Conservation (phyloP, 53 echinoderm and acorn worm genomes). For the Holothuria scabra region DNA sequence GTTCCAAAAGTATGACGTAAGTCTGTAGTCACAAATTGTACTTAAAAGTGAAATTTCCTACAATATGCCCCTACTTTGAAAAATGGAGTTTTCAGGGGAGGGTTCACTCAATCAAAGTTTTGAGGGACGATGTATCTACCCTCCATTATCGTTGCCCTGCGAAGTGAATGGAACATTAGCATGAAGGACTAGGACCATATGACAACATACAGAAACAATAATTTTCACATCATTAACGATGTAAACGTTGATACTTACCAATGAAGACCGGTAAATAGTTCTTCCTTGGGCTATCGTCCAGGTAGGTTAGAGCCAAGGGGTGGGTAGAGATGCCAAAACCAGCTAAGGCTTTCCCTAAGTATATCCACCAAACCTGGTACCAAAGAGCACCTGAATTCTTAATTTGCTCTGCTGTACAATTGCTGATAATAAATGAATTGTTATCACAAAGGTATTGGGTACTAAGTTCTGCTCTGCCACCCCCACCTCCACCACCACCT, state of each 20-base stretch:
- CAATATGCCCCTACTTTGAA: too few relatives aligned
- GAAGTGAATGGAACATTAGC: too few relatives aligned
- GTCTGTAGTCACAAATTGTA: too few relatives aligned
- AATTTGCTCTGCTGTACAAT: conserved; percentile 50
- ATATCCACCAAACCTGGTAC: conserved; percentile 59
- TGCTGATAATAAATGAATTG: not conserved
- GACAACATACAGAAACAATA: too few relatives aligned
- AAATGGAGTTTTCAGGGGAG: too few relatives aligned
- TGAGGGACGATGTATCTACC: too few relatives aligned
- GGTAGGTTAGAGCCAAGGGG: conserved; percentile 67
- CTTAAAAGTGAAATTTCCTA: too few relatives aligned
- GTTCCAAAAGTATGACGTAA: too few relatives aligned
- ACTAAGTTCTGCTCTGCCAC: conserved; percentile 3
- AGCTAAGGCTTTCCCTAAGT: conserved; percentile 60
- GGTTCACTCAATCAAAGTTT: too few relatives aligned
- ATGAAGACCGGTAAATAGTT: conserved; percentile 54
- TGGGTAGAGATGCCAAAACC: conserved; percentile 27
- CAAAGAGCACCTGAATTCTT: conserved; percentile 52
- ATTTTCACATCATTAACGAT: too few relatives aligned
- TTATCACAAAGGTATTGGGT: conserved; percentile 35
- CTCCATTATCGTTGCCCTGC: too few relatives aligned
- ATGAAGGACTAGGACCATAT: too few relatives aligned
- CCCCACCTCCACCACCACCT: not conserved
- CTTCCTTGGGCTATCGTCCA: conserved; percentile 63
- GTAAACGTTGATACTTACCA: conserved; percentile 41